Conservation (phyloP, 1,140 invertebrate genomes). For the Cyclina sinensis region DNA sequence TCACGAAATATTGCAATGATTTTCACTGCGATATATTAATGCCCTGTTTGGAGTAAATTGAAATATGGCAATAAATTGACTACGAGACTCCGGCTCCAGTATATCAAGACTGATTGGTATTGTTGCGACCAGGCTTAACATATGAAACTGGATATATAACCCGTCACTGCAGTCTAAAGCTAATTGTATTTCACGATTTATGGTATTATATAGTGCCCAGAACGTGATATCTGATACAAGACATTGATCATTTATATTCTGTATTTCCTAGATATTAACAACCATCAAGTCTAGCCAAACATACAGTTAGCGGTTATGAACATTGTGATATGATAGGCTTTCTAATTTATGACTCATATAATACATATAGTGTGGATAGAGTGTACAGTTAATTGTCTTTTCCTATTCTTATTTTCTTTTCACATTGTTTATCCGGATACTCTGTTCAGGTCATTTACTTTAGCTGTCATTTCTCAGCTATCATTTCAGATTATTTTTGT, state of each 20-base stretch:
- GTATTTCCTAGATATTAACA: conserved; percentile 14
- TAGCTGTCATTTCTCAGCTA: too few species aligned
- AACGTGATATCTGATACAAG: conserved; percentile 37
- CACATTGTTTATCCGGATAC: too few species aligned
- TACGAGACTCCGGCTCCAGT: conserved; percentile 13
- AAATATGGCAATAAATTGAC: conserved; percentile 68
- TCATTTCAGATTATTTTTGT: too few species aligned
- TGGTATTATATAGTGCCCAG: conserved; percentile 34
- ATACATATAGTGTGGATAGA: too few species aligned
- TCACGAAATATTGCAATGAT: conserved; percentile 70
- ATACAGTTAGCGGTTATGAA: background rate
- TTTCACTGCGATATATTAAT: conserved; percentile 68
- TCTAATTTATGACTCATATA: too few species aligned
- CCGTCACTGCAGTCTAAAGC: conserved; percentile 44
- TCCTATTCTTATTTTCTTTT: too few species aligned
- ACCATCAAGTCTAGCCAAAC: background rate
- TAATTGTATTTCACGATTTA: conserved; percentile 67
- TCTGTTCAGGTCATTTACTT: too few species aligned
- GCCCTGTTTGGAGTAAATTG: conserved; percentile 66
- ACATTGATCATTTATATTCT: conserved; percentile 24
- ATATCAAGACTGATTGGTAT: conserved; percentile 62
- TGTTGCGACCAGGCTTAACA: conserved; percentile 36
- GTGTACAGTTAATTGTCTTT: too few species aligned
- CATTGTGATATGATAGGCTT: background rate
- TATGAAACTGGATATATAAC: conserved; percentile 57